Evolutionary conservation across 2,113 vertebrate genomes (phyloP).

Genomic region (Micronycteris hirsuta): DNA sequence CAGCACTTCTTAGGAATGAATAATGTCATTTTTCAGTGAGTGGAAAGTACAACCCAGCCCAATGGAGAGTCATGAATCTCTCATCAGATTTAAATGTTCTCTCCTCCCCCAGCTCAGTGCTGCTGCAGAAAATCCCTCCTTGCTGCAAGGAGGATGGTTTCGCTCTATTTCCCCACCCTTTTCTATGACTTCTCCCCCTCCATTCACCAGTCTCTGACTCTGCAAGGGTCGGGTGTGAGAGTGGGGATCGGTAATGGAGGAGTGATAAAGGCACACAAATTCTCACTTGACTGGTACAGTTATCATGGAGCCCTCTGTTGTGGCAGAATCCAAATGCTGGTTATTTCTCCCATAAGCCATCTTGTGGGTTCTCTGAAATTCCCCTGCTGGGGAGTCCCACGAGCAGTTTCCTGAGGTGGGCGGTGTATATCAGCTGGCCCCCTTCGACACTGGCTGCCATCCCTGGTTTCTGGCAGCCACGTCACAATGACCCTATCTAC

Average conservation of each 20-base stretch:
- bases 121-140: background rate
- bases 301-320: background rate
- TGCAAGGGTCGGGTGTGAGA: background rate
- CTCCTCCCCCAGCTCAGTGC: background rate
- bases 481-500: background rate
- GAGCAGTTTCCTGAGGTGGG: background rate
- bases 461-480: background rate
- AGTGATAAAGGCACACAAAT: background rate
- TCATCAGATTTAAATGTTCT: background rate
- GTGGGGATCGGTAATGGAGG: background rate
- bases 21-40: background rate
- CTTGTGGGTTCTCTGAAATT: background rate
- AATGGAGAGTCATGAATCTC: background rate
- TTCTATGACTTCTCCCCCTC: background rate
- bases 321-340: background rate
- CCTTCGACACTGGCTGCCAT: background rate
- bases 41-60: background rate
- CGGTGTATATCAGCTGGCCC: background rate
- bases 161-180: background rate
- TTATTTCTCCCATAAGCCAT: background rate
- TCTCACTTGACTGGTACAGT: fast-evolving
- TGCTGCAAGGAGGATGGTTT: background rate
- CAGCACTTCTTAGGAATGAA: background rate
- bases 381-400: background rate
- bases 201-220: background rate